Percentiles rank a stretch among this genome's conserved stretches.
These are phyloP conservation scores for Morpho deidamia DNA, from an alignment of 2,888 invertebrate species.

Conservation along the genomic window DNA sequence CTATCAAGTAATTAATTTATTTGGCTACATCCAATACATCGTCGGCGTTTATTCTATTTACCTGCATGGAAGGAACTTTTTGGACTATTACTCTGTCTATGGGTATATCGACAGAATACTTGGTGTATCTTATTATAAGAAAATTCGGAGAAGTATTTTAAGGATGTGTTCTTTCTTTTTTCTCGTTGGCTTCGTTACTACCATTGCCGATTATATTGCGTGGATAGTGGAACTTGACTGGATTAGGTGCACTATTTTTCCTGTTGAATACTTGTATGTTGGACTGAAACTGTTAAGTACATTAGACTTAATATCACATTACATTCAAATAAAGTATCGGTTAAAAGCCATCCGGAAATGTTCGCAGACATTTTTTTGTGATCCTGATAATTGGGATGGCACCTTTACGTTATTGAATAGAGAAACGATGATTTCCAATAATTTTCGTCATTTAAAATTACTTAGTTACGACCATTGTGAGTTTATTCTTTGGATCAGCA, in stretches of 20 bases:
- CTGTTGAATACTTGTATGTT: constrained; percentile 16
- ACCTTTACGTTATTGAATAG: neutral
- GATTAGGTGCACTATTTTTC: constrained; percentile 4
- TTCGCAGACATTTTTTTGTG: constrained; percentile 16
- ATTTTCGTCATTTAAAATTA: too few species aligned
- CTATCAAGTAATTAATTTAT: neutral
- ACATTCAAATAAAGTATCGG: constrained; percentile 22
- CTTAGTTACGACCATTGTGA: too few species aligned
- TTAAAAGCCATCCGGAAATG: constrained; percentile 19
- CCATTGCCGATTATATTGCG: constrained; percentile 6
- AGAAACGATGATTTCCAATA: too few species aligned
- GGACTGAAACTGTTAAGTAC: constrained; percentile 13
- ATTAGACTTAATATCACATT: constrained; percentile 22
- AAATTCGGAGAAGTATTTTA: constrained; percentile 1
- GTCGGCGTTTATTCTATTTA: constrained; percentile 1
- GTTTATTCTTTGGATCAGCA: constrained; percentile 9
- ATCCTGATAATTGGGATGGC: constrained; percentile 2
- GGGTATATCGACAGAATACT: constrained; percentile 7
- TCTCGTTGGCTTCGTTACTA: neutral
- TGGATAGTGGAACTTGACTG: constrained; percentile 10
- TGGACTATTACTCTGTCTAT: constrained; percentile 8
- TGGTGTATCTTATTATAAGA: neutral
- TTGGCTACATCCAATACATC: constrained; percentile 1
- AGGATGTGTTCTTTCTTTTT: constrained; percentile 3
- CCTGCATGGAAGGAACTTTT: constrained; percentile 1